Percentiles rank a stretch among this genome's conserved stretches.
These are phyloP conservation scores for Philotrypesis tridentata DNA, from an alignment of 1,140 invertebrate species.

Conservation along the genomic window DNA sequence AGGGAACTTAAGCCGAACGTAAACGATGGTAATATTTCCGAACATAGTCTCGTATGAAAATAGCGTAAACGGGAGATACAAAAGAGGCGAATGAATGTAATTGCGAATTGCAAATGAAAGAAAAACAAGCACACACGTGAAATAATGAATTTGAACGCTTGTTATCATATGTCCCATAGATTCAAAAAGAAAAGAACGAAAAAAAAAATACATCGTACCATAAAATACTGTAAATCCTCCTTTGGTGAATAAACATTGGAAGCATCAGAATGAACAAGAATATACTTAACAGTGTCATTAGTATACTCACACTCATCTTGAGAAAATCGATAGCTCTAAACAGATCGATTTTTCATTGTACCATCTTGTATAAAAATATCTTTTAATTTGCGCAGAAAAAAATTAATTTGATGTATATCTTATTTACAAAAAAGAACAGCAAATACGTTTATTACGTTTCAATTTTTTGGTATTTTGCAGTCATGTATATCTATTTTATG, in stretches of 20 bases:
- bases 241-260: slow-evolving; percentile 72
- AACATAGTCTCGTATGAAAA: slow-evolving; percentile 34
- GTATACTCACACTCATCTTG: slow-evolving; percentile 4
- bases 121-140: slow-evolving; percentile 54
- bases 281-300: slow-evolving; percentile 3
- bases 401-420: slow-evolving; percentile 4
- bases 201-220: slow-evolving; percentile 61
- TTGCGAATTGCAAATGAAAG: slow-evolving; percentile 42
- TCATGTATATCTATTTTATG: slow-evolving; percentile 56
- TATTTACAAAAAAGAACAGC: slow-evolving; percentile 26
- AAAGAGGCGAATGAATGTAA: neutral
- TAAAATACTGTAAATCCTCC: slow-evolving; percentile 69
- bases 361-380: slow-evolving; percentile 20
- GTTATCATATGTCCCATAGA: slow-evolving; percentile 56
- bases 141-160: slow-evolving; percentile 56
- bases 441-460: slow-evolving; percentile 14
- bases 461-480: slow-evolving; percentile 37
- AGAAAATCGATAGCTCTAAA: slow-evolving; percentile 2
- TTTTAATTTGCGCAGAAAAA: slow-evolving; percentile 28
- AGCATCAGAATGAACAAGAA: slow-evolving; percentile 57
- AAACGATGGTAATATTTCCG: slow-evolving; percentile 41
- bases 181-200: slow-evolving; percentile 32
- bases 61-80: slow-evolving; percentile 21
- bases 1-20: neutral
- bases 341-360: slow-evolving; percentile 22